A percentile compares a stretch with the other conserved stretches of the same genome.
Conservation (phyloP, 2,888 invertebrate genomes). For the Stenolophus ochropezus region DNA sequence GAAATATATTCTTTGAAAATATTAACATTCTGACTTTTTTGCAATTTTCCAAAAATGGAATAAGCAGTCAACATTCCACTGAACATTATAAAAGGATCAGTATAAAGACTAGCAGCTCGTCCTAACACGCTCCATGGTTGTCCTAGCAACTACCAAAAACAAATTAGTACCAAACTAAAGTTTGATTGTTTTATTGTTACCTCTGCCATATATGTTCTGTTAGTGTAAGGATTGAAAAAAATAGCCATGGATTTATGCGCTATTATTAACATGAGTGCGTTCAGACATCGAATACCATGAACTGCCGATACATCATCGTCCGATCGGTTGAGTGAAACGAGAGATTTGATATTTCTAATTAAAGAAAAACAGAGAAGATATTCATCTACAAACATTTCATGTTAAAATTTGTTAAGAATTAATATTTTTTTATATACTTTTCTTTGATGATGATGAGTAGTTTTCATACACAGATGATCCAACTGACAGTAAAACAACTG, state of each 20-base stretch:
- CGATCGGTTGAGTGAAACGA: conserved; percentile 74
- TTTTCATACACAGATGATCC: conserved; percentile 71
- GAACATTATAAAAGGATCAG: conserved; percentile 83
- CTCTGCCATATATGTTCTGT: conserved; percentile 81
- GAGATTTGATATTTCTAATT: conserved; percentile 75
- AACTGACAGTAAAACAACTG: conserved; percentile 71
- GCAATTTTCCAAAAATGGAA: conserved; percentile 77
- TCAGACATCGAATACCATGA: conserved; percentile 81
- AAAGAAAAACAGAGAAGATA: conserved; percentile 79
- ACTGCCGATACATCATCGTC: conserved; percentile 78
- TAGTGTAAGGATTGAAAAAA: conserved; percentile 80
- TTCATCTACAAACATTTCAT: conserved; percentile 70
- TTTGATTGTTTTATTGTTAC: conserved; percentile 72
- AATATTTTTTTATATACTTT: conserved; percentile 55
- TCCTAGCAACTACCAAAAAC: conserved; percentile 74
- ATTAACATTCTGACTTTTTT: conserved; percentile 75
- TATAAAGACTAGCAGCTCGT: conserved; percentile 81
- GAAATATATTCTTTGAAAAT: conserved; percentile 79
- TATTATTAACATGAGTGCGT: conserved; percentile 78
- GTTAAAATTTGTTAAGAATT: background rate
- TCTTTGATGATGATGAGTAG: conserved; percentile 29
- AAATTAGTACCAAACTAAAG: background rate
- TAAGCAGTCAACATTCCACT: conserved; percentile 81
- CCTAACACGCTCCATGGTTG: conserved; percentile 81
- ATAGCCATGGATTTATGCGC: conserved; percentile 84